Evolutionary conservation across 2,113 vertebrate species (phyloP).

Genomic region (Brachionichthys hirsutus): DNA sequence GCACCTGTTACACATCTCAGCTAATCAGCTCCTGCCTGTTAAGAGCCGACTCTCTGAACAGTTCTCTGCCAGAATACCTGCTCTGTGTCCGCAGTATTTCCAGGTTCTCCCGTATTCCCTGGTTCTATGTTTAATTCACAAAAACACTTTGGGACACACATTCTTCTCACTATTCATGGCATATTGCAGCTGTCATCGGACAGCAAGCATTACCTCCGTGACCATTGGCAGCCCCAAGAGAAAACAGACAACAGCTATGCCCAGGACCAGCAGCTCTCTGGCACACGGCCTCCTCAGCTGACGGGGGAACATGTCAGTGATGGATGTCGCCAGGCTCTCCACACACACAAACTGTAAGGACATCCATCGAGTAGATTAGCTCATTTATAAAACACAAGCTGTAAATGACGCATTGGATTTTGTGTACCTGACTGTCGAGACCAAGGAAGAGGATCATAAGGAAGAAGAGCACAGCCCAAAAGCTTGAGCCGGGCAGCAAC

Average conservation of each 20-base stretch:
- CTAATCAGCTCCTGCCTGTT: no score
- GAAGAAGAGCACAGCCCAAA: slow-evolving; percentile 95
- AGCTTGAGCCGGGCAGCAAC: slow-evolving; percentile 82
- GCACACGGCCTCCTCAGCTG: slow-evolving; percentile 77
- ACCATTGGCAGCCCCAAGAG: slow-evolving; percentile 85
- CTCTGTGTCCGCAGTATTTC: no score
- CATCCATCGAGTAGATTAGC: neutral
- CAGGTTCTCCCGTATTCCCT: no score
- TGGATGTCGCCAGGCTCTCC: slow-evolving; percentile 89
- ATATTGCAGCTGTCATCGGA: neutral
- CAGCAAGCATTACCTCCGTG: slow-evolving; percentile 78
- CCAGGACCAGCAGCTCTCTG: slow-evolving; percentile 85
- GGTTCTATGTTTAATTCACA: no score
- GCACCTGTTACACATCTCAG: no score
- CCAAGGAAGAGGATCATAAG: slow-evolving; percentile 90
- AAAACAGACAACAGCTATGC: slow-evolving; percentile 79
- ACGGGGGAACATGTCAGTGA: slow-evolving; percentile 86
- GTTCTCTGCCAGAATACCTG: no score
- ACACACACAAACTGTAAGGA: slow-evolving; percentile 87
- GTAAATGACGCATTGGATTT: no score
- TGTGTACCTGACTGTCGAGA: slow-evolving; percentile 85
- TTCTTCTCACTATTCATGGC: no score
- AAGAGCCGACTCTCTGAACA: no score
- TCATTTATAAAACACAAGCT: neutral
- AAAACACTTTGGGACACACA: no score